Conservation (phyloP, 2,888 invertebrate genomes). For the Limenitis camilla region DNA sequence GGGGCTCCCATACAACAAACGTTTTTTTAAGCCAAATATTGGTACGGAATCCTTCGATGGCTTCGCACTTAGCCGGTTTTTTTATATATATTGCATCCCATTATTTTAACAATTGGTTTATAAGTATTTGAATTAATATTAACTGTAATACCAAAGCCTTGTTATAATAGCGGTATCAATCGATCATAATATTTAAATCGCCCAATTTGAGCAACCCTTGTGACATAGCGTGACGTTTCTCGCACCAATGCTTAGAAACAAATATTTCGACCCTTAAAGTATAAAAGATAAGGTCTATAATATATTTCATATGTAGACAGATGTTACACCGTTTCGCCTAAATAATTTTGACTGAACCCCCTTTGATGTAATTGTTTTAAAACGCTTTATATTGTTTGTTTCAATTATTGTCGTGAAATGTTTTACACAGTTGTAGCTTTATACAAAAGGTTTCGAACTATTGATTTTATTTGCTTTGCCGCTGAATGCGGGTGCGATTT, state of each 20-base stretch:
- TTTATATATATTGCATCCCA: too few species aligned
- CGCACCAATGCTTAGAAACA: conserved; percentile 29
- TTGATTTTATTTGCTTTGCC: background rate
- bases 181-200: conserved; percentile 14
- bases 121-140: too few species aligned
- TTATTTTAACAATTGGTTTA: too few species aligned
- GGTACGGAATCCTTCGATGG: too few species aligned
- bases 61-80: too few species aligned
- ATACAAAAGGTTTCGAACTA: background rate
- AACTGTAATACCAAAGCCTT: too few species aligned
- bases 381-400: background rate
- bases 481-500: background rate
- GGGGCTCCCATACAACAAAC: too few species aligned
- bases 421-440: background rate
- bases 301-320: conserved; percentile 5
- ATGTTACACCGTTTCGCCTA: conserved; percentile 12
- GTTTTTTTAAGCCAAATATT: too few species aligned
- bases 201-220: conserved; percentile 19
- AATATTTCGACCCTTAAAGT: background rate
- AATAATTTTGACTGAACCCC: conserved; percentile 7
- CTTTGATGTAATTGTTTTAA: conserved; percentile 10
- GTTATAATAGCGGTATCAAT: conserved; percentile 5
- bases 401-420: background rate
- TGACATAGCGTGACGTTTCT: conserved; percentile 36
- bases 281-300: background rate